A percentile compares a stretch with the other conserved stretches of the same genome.
phyloP scores from a whole-genome alignment of 2,113 vertebrate species.

The Oryzias curvinotus region DNA sequence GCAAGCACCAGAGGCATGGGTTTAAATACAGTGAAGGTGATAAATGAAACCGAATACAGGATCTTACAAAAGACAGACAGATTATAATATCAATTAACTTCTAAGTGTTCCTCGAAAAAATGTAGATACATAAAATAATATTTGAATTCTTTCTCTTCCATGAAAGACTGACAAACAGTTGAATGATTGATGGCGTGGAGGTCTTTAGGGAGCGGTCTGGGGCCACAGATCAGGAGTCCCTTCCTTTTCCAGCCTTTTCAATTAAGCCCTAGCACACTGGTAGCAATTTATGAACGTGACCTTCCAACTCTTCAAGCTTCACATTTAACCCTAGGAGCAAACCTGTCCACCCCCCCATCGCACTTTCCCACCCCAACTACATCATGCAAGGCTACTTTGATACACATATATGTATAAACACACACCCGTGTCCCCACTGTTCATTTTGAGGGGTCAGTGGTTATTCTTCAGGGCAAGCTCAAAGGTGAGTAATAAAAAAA shows the following conservation, averaged over 20 bases:
- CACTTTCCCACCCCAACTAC: slow-evolving; percentile 44
- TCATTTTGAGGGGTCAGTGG: slow-evolving; percentile 84
- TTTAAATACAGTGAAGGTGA: too few relatives aligned
- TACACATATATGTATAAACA: slow-evolving; percentile 14
- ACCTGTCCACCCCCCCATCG: slow-evolving; percentile 49
- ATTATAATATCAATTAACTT: too few relatives aligned
- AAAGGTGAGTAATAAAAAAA: slow-evolving; percentile 90
- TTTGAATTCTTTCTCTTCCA: slow-evolving; percentile 9
- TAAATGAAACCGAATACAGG: too few relatives aligned
- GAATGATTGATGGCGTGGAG: slow-evolving; percentile 64
- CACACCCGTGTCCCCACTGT: slow-evolving; percentile 47
- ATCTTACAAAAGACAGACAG: too few relatives aligned
- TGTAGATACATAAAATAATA: slow-evolving; percentile 22
- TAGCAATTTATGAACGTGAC: slow-evolving; percentile 78
- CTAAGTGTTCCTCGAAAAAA: background rate
- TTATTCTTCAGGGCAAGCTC: slow-evolving; percentile 84
- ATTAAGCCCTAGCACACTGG: slow-evolving; percentile 69
- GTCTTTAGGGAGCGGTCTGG: slow-evolving; percentile 53
- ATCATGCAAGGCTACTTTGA: slow-evolving; percentile 58
- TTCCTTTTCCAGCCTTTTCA: slow-evolving; percentile 73
- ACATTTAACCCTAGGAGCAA: slow-evolving; percentile 55
- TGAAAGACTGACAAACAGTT: slow-evolving; percentile 33
- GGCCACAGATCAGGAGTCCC: slow-evolving; percentile 71
- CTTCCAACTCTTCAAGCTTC: slow-evolving; percentile 70
- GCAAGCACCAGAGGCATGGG: too few relatives aligned